These are phyloP conservation scores for Megaceryle alcyon DNA, from an alignment of 2,797 vertebrate genomes.

Conservation along the genomic window DNA sequence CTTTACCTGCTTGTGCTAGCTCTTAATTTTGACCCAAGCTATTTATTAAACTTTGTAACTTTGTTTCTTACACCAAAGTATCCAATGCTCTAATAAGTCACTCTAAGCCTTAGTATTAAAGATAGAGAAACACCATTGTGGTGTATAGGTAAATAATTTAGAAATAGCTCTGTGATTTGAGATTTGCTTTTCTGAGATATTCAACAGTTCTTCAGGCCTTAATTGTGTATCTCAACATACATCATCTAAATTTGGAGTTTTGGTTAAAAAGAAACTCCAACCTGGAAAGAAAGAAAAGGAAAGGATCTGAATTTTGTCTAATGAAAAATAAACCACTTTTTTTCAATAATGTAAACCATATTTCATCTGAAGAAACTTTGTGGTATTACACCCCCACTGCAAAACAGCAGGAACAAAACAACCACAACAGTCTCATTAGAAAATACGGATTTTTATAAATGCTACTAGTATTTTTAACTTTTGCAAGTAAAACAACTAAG, in stretches of 20 bases:
- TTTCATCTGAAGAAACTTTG: not conserved
- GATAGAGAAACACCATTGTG: not conserved
- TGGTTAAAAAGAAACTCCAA: not conserved
- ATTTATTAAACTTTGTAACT: not conserved
- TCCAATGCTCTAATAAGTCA: not conserved
- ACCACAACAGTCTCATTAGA: not conserved
- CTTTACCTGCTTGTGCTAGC: not conserved
- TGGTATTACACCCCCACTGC: not conserved
- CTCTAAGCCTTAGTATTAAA: not conserved
- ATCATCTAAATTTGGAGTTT: not conserved
- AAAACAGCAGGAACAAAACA: not conserved
- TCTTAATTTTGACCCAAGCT: not conserved
- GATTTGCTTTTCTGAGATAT: not conserved
- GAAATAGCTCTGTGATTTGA: not conserved
- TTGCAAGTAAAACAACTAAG: not conserved
- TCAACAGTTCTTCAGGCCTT: not conserved
- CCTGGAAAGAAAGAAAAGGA: not conserved
- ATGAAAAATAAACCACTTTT: not conserved
- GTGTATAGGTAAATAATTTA: not conserved
- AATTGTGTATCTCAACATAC: not conserved
- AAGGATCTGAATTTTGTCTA: not conserved
- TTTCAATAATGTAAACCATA: not conserved
- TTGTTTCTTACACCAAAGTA: not conserved
- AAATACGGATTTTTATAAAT: not conserved
- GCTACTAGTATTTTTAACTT: not conserved